Evolutionary conservation across 2,113 vertebrate genomes (phyloP).

Genomic region (Aegithalos caudatus): DNA sequence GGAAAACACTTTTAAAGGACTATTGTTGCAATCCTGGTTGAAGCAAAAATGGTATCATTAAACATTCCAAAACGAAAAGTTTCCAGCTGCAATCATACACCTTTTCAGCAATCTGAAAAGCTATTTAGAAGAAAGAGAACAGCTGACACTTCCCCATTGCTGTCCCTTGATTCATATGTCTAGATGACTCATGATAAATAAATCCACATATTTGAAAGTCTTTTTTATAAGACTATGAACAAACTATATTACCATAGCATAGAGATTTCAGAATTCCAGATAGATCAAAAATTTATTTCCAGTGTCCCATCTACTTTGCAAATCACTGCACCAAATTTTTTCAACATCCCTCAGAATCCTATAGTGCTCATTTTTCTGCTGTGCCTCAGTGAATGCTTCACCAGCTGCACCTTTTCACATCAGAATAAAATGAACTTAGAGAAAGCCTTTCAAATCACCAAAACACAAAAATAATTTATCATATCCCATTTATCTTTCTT

Average conservation of each 20-base stretch:
- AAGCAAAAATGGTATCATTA: background rate
- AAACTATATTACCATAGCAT: background rate
- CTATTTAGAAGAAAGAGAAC: constrained; percentile 21
- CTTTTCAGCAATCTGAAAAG: constrained; percentile 26
- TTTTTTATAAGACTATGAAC: background rate
- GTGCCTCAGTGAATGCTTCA: background rate
- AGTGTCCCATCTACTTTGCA: constrained; percentile 10
- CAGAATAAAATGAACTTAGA: background rate
- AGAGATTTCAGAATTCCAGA: background rate
- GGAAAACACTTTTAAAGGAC: background rate
- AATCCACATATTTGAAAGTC: background rate
- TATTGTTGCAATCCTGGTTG: background rate
- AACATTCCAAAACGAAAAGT: constrained; percentile 13
- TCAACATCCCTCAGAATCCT: background rate
- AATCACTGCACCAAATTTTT: constrained; percentile 28
- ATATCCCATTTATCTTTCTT: background rate
- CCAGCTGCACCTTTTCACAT: background rate
- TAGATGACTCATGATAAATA: background rate
- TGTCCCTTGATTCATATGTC: background rate
- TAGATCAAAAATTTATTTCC: background rate
- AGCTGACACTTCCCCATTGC: background rate
- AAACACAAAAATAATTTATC: background rate
- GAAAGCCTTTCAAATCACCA: background rate
- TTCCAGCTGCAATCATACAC: background rate
- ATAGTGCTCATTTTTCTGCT: constrained; percentile 1